A percentile compares a stretch with the other conserved stretches of the same genome.
phyloP scores from a whole-genome alignment of 1,140 invertebrate species.

The Antheraea mylitta region DNA sequence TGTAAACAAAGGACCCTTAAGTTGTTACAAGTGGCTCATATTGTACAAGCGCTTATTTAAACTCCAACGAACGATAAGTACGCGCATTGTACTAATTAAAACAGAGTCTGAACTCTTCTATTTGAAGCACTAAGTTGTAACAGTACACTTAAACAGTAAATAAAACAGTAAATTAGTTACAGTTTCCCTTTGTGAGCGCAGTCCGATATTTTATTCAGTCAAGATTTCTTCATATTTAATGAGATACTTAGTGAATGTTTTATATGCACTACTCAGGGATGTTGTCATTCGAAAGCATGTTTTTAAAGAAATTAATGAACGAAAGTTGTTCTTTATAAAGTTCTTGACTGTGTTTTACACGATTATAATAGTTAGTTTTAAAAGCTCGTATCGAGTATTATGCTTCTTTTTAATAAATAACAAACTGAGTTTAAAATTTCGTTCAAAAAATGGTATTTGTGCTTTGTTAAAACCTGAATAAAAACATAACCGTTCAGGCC shows the following conservation, averaged over 20 bases:
- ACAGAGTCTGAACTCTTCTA: slow-evolving; percentile 42
- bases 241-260: slow-evolving; percentile 19
- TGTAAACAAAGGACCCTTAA: slow-evolving; percentile 39
- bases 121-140: slow-evolving; percentile 16
- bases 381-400: too few species aligned
- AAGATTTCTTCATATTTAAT: slow-evolving; percentile 32
- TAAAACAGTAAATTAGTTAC: slow-evolving; percentile 57
- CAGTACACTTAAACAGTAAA: slow-evolving; percentile 49
- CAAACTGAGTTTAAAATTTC: too few species aligned
- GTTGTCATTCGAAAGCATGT: not conserved
- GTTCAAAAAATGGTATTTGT: too few species aligned
- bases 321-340: not conserved
- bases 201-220: slow-evolving; percentile 31
- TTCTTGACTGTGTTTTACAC: not conserved
- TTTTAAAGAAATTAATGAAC: not conserved
- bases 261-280: not conserved
- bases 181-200: slow-evolving; percentile 37
- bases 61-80: slow-evolving; percentile 55
- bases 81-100: slow-evolving; percentile 64
- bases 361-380: not conserved
- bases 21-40: slow-evolving; percentile 23
- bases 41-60: slow-evolving; percentile 32
- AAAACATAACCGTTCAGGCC: too few species aligned
- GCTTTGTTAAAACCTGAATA: too few species aligned
- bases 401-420: too few species aligned